A percentile compares a stretch with the other conserved stretches of the same genome.
phyloP scores from a whole-genome alignment of 2,888 invertebrate genomes.

The Eupithecia subumbrata region DNA sequence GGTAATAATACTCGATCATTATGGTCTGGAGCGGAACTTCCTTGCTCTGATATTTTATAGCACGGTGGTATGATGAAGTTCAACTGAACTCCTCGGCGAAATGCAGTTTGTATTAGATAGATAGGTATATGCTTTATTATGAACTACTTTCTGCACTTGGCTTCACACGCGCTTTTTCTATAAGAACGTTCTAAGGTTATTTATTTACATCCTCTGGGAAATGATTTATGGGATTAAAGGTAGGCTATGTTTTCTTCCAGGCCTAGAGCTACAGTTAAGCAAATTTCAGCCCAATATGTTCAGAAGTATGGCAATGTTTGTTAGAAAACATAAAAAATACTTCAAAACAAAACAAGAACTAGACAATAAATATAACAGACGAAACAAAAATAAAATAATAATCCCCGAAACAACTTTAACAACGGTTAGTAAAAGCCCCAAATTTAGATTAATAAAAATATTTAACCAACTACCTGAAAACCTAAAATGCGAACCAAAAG shows the following conservation, averaged over 20 bases:
- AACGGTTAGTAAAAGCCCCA: too few relatives aligned
- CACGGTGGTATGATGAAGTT: conserved; percentile 42
- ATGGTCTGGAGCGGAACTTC: conserved; percentile 44
- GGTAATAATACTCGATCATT: conserved; percentile 65
- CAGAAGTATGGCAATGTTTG: too few relatives aligned
- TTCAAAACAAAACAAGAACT: too few relatives aligned
- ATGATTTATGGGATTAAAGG: neutral
- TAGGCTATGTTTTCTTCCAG: neutral
- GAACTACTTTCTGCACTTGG: neutral
- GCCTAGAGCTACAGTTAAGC: neutral
- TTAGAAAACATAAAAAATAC: too few relatives aligned
- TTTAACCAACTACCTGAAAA: too few relatives aligned
- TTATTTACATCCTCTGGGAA: neutral
- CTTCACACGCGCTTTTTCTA: neutral
- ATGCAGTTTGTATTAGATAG: conserved; percentile 12
- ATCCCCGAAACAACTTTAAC: too few relatives aligned
- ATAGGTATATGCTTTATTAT: neutral
- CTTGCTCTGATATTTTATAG: conserved; percentile 40
- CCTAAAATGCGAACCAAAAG: too few relatives aligned
- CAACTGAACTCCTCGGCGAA: conserved; percentile 27
- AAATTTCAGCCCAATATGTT: neutral
- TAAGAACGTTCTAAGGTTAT: neutral
- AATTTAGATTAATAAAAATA: too few relatives aligned
- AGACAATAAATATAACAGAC: too few relatives aligned
- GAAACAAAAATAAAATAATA: too few relatives aligned